Evolutionary conservation across 2,113 vertebrate species (phyloP).

Genomic region (Rissa tridactyla): DNA sequence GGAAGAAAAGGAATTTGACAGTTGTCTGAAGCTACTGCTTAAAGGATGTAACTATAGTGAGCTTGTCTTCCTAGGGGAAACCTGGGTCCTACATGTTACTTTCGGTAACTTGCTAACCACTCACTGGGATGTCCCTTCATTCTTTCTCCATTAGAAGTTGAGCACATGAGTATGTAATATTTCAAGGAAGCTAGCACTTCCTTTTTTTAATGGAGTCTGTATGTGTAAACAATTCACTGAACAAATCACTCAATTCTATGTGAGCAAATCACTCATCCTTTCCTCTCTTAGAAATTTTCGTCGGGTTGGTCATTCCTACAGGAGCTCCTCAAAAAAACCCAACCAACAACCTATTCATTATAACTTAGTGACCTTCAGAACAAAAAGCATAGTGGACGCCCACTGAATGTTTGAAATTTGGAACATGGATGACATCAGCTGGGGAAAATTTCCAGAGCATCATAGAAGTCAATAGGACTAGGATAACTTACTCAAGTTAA

Average conservation of each 20-base stretch:
- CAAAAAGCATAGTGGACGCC: background rate
- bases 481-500: background rate
- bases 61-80: background rate
- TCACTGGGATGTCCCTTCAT: background rate
- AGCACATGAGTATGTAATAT: background rate
- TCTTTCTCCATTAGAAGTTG: background rate
- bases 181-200: background rate
- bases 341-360: background rate
- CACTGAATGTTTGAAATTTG: background rate
- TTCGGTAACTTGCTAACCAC: background rate
- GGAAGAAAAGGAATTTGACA: background rate
- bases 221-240: background rate
- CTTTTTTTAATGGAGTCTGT: background rate
- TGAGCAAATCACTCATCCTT: background rate
- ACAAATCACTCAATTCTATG: background rate
- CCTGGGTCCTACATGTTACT: background rate
- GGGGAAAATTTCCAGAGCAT: background rate
- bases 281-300: background rate
- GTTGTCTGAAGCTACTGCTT: background rate
- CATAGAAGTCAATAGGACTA: background rate
- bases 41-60: fast-evolving
- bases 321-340: background rate
- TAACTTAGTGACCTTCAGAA: background rate
- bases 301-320: background rate
- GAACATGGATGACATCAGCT: background rate